Conservation (phyloP, 2,888 invertebrate species). For the Drosophila colorata region DNA sequence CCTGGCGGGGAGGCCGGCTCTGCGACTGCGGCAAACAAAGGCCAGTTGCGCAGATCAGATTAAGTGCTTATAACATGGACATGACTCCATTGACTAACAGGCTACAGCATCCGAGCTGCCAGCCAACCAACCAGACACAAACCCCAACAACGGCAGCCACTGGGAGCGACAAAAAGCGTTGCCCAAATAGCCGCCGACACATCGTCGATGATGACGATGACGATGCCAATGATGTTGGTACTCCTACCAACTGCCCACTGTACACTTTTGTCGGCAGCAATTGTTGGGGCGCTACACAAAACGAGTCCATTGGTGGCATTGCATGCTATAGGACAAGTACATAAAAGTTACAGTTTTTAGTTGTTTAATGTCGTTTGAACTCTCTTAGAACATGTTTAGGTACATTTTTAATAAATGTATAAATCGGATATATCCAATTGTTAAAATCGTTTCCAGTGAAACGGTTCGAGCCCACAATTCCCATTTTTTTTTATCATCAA, state of each 20-base stretch:
- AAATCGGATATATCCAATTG: too few species aligned
- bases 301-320: neutral
- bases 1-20: conserved; percentile 11
- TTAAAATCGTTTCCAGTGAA: too few species aligned
- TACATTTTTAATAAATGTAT: too few species aligned
- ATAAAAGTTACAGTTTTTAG: too few species aligned
- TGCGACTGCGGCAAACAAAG: conserved; percentile 63
- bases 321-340: neutral
- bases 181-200: conserved; percentile 56
- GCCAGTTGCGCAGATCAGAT: conserved; percentile 67
- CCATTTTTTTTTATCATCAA: too few species aligned
- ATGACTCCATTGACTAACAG: conserved; percentile 78
- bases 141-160: conserved; percentile 29
- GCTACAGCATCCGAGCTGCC: conserved; percentile 32
- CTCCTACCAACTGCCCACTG: conserved; percentile 19
- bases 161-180: conserved; percentile 49
- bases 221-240: conserved; percentile 26
- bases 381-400: too few species aligned
- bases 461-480: too few species aligned
- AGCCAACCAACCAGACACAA: conserved; percentile 33
- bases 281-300: conserved; percentile 40
- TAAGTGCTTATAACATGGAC: conserved; percentile 80
- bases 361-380: too few species aligned
- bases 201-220: conserved; percentile 50
- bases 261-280: conserved; percentile 56